Conservation (phyloP, 1,140 invertebrate genomes). For the Trialeurodes vaporariorum region DNA sequence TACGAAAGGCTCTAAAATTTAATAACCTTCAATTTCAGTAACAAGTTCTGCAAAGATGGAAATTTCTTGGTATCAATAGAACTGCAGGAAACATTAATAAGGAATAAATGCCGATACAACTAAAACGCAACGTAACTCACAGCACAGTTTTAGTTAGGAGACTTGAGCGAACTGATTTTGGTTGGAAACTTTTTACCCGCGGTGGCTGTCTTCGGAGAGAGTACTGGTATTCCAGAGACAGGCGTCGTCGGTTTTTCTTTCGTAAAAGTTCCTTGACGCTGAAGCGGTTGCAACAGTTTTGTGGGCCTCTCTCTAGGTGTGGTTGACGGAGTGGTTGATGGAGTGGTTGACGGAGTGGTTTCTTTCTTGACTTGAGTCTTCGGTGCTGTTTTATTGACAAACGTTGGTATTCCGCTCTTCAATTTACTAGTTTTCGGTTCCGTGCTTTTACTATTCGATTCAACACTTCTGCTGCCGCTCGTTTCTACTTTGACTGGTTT, state of each 20-base stretch:
- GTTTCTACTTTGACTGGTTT: background rate
- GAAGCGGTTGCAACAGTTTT: constrained; percentile 14
- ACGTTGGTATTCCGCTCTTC: background rate
- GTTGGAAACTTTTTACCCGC: constrained; percentile 13
- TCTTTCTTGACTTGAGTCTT: too few species aligned
- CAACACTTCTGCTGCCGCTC: background rate
- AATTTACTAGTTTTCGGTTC: background rate
- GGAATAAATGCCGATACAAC: too few species aligned
- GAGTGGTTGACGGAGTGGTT: background rate
- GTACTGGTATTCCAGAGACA: constrained; percentile 21
- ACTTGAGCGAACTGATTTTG: constrained; percentile 8
- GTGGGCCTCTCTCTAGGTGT: constrained; percentile 3
- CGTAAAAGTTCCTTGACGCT: constrained; percentile 26
- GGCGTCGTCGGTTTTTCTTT: constrained; percentile 25
- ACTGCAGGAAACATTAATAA: too few species aligned
- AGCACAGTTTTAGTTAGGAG: constrained; percentile 2
- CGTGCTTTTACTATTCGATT: background rate
- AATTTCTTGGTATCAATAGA: too few species aligned
- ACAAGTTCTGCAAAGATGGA: too few species aligned
- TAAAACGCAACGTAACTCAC: too few species aligned
- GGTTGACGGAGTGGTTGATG: background rate
- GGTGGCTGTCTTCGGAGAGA: constrained; percentile 25
- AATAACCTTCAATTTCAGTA: too few species aligned
- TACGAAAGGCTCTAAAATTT: too few species aligned
- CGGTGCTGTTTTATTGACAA: background rate